Conservation (phyloP, 2,888 invertebrate genomes). For the Furcula furcula region DNA sequence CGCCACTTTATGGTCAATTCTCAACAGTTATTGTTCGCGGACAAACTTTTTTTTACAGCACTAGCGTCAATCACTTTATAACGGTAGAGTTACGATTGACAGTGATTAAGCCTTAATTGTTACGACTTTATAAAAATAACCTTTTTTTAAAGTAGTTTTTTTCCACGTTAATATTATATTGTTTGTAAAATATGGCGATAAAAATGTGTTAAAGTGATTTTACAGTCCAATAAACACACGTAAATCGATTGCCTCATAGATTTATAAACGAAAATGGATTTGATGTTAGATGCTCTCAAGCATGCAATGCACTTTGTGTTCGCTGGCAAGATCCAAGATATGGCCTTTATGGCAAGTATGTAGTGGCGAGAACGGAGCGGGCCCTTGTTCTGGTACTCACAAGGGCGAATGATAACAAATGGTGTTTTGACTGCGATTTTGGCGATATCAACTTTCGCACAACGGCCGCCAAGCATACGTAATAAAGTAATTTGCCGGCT, state of each 20-base stretch:
- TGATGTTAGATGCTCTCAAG: slow-evolving; percentile 25
- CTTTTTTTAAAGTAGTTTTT: neutral
- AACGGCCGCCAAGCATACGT: slow-evolving; percentile 58
- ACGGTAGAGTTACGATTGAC: slow-evolving; percentile 68
- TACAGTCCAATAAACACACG: slow-evolving; percentile 16
- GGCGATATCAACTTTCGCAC: slow-evolving; percentile 72
- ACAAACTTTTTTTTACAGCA: slow-evolving; percentile 64
- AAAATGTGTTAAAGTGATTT: slow-evolving; percentile 27
- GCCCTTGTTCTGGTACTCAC: slow-evolving; percentile 22
- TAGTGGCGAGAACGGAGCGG: slow-evolving; percentile 18
- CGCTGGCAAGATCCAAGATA: too few species aligned
- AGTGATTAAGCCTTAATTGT: slow-evolving; percentile 76
- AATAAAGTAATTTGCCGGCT: slow-evolving; percentile 79
- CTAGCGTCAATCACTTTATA: slow-evolving; percentile 66
- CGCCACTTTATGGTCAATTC: slow-evolving; percentile 82
- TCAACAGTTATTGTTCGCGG: slow-evolving; percentile 77
- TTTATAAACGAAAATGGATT: slow-evolving; percentile 31
- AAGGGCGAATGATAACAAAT: slow-evolving; percentile 54
- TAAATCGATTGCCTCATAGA: slow-evolving; percentile 35
- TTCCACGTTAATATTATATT: neutral
- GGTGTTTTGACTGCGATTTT: slow-evolving; percentile 75
- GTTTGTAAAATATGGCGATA: slow-evolving; percentile 10
- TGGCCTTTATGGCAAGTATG: slow-evolving; percentile 21
- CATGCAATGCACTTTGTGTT: too few species aligned
- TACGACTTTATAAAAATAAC: slow-evolving; percentile 58